A percentile compares a stretch with the other conserved stretches of the same genome.
Evolutionary conservation across 1,140 invertebrate species (phyloP).

Genomic region (Nymphalis io): DNA sequence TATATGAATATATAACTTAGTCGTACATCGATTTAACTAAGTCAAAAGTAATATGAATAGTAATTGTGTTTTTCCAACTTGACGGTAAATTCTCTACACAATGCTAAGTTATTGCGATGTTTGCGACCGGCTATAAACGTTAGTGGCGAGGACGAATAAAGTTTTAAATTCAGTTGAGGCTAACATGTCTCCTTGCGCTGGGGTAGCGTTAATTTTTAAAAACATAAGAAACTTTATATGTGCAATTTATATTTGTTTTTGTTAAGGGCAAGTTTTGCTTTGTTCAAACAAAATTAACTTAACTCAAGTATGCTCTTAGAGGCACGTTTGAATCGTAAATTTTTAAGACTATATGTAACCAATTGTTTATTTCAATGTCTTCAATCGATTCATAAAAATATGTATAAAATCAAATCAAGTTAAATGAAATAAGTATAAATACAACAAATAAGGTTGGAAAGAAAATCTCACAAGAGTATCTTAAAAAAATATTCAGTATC

Average conservation of each 20-base stretch:
- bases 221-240: slow-evolving; percentile 9
- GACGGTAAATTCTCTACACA: slow-evolving; percentile 32
- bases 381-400: no score
- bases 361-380: no score
- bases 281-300: no score
- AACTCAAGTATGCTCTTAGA: no score
- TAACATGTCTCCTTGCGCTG: slow-evolving; percentile 21
- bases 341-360: no score
- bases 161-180: slow-evolving; percentile 36
- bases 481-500: not conserved
- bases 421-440: no score
- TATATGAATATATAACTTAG: slow-evolving; percentile 39
- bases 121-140: slow-evolving; percentile 33
- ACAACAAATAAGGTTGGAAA: no score
- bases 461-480: no score
- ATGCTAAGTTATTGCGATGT: slow-evolving; percentile 40
- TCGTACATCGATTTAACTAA: slow-evolving; percentile 25
- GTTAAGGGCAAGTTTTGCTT: no score
- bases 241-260: slow-evolving; percentile 22
- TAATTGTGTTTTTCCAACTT: slow-evolving; percentile 31
- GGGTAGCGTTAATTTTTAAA: slow-evolving; percentile 31
- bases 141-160: slow-evolving; percentile 30
- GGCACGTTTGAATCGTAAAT: no score
- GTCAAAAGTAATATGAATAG: slow-evolving; percentile 18
- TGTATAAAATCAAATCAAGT: no score